Evolutionary conservation across 2,888 invertebrate genomes (phyloP).

Genomic region (Mesopsocus fuscifrons): DNA sequence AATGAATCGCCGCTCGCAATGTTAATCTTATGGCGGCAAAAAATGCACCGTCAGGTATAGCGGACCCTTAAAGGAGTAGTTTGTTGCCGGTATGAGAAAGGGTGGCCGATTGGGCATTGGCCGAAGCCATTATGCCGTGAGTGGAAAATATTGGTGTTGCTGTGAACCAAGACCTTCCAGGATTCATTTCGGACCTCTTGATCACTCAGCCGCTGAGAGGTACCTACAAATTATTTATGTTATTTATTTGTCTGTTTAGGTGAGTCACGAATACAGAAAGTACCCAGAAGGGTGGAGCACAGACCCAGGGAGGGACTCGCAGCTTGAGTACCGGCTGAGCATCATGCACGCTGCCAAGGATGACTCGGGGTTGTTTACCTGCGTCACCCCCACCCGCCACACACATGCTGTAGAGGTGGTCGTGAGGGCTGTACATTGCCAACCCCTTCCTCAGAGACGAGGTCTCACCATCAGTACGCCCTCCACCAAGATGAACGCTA

Average conservation of each 20-base stretch:
- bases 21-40: too few relatives aligned
- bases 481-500: conserved; percentile 54
- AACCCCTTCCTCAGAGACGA: conserved; percentile 48
- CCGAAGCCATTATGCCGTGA: not conserved
- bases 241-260: too few relatives aligned
- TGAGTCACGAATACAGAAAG: conserved; percentile 27
- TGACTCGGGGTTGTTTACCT: conserved; percentile 68
- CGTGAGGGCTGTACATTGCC: conserved; percentile 68
- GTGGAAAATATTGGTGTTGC: too few relatives aligned
- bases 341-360: conserved; percentile 63
- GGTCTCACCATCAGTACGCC: conserved; percentile 52
- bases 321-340: conserved; percentile 60
- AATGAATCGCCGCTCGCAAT: too few relatives aligned
- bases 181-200: too few relatives aligned
- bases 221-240: too few relatives aligned
- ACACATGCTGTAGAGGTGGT: conserved; percentile 61
- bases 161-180: too few relatives aligned
- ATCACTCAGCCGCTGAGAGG: too few relatives aligned
- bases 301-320: conserved; percentile 57
- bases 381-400: conserved; percentile 68
- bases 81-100: too few relatives aligned
- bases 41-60: too few relatives aligned
- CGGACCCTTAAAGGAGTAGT: too few relatives aligned
- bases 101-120: too few relatives aligned
- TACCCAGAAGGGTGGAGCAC: conserved; percentile 69